Evolutionary conservation across 2,113 vertebrate species (phyloP).

Genomic region (Antechinus flavipes): DNA sequence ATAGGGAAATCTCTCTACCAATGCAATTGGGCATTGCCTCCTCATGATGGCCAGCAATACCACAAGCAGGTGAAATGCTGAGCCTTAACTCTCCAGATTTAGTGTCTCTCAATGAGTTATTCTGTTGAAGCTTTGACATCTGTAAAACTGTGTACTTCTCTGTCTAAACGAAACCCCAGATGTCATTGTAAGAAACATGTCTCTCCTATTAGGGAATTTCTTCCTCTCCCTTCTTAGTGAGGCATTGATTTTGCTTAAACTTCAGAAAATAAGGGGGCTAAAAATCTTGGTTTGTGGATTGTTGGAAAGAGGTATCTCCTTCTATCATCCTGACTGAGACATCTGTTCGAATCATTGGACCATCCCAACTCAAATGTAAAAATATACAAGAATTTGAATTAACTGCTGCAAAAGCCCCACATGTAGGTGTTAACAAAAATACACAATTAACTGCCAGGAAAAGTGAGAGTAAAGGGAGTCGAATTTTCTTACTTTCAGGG

Average conservation of each 20-base stretch:
- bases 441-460: background rate
- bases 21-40: background rate
- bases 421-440: background rate
- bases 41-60: background rate
- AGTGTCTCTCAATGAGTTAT: constrained; percentile 1
- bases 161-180: background rate
- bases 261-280: background rate
- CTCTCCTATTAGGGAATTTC: background rate
- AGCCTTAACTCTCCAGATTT: background rate
- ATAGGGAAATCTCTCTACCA: background rate
- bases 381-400: constrained; percentile 11
- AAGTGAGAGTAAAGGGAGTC: background rate
- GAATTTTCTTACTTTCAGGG: background rate
- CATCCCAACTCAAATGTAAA: background rate
- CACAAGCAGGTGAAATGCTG: background rate
- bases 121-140: background rate
- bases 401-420: background rate
- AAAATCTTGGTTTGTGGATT: constrained; percentile 5
- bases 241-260: background rate
- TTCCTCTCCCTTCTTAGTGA: constrained; percentile 1
- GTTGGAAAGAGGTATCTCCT: background rate
- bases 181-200: background rate
- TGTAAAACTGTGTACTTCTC: background rate
- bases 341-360: constrained; percentile 1
- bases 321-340: background rate